phyloP scores from a whole-genome alignment of 2,888 invertebrate species.

The Clivina fossor region DNA sequence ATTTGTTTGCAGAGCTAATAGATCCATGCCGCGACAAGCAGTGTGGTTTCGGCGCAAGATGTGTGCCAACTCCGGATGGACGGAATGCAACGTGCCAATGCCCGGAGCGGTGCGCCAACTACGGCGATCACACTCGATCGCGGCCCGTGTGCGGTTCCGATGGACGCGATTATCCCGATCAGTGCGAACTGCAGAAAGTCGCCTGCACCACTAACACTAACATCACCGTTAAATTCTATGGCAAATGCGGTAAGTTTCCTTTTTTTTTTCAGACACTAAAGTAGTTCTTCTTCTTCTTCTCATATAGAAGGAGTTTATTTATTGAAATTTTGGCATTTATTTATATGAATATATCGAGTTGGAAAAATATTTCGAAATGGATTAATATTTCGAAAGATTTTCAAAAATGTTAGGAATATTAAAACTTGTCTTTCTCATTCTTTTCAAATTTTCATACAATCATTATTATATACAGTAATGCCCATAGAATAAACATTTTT shows the following conservation, averaged over 20 bases:
- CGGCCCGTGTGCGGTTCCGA: slow-evolving; percentile 82
- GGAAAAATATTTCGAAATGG: too few relatives aligned
- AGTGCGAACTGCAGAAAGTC: slow-evolving; percentile 79
- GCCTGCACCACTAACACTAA: slow-evolving; percentile 75
- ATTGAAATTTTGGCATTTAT: too few relatives aligned
- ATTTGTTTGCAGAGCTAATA: slow-evolving; percentile 63
- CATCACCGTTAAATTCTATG: slow-evolving; percentile 78
- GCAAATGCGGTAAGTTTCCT: slow-evolving; percentile 84
- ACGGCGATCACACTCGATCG: slow-evolving; percentile 80
- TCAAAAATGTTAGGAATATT: too few relatives aligned
- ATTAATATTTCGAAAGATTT: too few relatives aligned
- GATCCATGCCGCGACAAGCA: slow-evolving; percentile 71
- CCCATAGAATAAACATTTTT: too few relatives aligned
- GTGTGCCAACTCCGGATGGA: slow-evolving; percentile 68
- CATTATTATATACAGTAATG: too few relatives aligned
- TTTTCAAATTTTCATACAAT: too few relatives aligned
- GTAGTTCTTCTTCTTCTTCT: too few relatives aligned
- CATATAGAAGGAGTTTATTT: too few relatives aligned
- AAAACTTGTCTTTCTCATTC: too few relatives aligned
- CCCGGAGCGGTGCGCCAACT: slow-evolving; percentile 74
- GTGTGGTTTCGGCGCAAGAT: slow-evolving; percentile 71
- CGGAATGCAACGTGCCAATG: slow-evolving; percentile 75
- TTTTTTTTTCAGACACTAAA: too few relatives aligned
- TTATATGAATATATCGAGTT: too few relatives aligned
- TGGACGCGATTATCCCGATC: slow-evolving; percentile 80